Evolutionary conservation across 1,140 invertebrate species (phyloP).

Genomic region (Tetramorium parvispinum): DNA sequence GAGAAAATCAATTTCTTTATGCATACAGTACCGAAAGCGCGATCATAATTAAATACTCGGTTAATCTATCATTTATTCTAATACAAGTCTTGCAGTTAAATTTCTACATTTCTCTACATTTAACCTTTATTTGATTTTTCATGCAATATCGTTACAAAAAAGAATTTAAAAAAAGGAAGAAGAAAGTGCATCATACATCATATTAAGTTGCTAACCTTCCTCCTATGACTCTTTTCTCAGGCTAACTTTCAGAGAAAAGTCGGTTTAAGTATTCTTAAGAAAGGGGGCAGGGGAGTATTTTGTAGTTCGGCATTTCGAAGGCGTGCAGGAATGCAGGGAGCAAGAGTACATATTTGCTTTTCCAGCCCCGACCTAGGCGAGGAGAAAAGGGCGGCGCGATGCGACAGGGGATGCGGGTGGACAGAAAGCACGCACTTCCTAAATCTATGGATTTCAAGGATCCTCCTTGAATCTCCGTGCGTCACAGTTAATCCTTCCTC

Average conservation of each 20-base stretch:
- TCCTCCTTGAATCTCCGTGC: slow-evolving; percentile 69
- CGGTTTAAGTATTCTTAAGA: slow-evolving; percentile 23
- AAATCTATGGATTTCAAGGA: slow-evolving; percentile 67
- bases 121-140: not conserved
- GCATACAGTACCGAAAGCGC: not conserved
- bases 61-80: not conserved
- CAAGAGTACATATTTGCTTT: slow-evolving; percentile 73
- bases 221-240: not conserved
- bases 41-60: slow-evolving; percentile 2
- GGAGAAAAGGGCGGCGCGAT: not conserved
- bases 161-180: not conserved
- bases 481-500: slow-evolving; percentile 61
- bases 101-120: not conserved
- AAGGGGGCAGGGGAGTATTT: not conserved
- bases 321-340: slow-evolving; percentile 45
- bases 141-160: not conserved
- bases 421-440: slow-evolving; percentile 70
- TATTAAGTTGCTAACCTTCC: not conserved
- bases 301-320: not conserved
- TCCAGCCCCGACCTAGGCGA: slow-evolving; percentile 37
- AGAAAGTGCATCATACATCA: not conserved
- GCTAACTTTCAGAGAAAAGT: slow-evolving; percentile 27
- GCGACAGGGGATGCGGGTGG: slow-evolving; percentile 40
- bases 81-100: not conserved
- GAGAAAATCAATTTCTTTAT: not conserved